Evolutionary conservation across 1,140 invertebrate species (phyloP).

Genomic region (Oscheius sp.): DNA sequence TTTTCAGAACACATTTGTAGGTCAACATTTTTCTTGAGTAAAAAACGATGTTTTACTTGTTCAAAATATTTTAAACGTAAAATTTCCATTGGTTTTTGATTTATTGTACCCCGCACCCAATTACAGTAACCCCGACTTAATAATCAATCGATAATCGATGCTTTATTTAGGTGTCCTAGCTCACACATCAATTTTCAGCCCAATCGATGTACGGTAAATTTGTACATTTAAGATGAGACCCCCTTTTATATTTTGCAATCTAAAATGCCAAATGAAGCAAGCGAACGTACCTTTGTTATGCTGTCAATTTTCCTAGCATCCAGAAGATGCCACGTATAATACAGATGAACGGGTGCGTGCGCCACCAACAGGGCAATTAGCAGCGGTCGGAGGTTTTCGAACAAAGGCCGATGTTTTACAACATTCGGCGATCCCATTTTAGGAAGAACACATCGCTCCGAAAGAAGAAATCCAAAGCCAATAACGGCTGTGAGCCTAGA

Average conservation of each 20-base stretch:
- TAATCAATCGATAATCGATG: too few species aligned
- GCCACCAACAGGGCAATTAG: conserved; percentile 14
- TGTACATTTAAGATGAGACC: background rate
- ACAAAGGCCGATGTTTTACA: conserved; percentile 23
- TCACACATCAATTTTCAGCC: too few species aligned
- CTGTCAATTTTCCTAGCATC: background rate
- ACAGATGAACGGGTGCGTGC: conserved; percentile 9
- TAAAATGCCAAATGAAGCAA: background rate
- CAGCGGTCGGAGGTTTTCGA: conserved; percentile 24
- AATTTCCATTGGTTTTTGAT: too few species aligned
- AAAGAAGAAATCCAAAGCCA: background rate
- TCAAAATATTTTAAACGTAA: too few species aligned
- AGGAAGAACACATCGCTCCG: conserved; percentile 22
- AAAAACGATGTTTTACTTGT: background rate
- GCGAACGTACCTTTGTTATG: background rate
- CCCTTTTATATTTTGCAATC: too few species aligned
- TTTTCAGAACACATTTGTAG: background rate
- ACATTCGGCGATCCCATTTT: conserved; percentile 17
- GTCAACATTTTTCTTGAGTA: background rate
- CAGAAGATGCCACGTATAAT: conserved; percentile 11
- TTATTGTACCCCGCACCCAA: too few species aligned
- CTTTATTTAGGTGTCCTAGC: too few species aligned
- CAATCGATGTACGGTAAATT: background rate
- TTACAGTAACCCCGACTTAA: too few species aligned
- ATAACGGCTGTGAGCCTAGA: background rate